phyloP scores from a whole-genome alignment of 2,888 invertebrate genomes.

The Callosobruchus maculatus region DNA sequence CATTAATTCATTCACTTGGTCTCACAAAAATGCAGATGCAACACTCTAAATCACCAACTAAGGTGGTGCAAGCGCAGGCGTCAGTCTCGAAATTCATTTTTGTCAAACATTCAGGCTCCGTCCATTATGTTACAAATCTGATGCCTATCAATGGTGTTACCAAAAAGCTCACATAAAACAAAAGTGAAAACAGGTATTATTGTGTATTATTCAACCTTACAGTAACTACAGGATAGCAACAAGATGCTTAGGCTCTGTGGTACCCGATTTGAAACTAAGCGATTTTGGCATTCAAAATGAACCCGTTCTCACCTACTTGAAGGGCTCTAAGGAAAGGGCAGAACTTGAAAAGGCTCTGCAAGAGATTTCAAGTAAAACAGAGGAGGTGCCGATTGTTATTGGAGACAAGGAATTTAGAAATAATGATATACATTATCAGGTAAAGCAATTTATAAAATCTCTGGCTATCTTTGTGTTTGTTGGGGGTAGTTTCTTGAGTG shows the following conservation, averaged over 20 bases:
- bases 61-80: no score
- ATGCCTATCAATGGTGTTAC: no score
- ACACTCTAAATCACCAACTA: no score
- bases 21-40: no score
- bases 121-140: no score
- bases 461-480: no score
- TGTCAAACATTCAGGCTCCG: no score
- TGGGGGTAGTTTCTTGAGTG: no score
- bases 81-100: no score
- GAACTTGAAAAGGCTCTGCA: conserved; percentile 69
- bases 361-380: conserved; percentile 60
- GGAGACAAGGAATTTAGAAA: conserved; percentile 84
- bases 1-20: no score
- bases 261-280: conserved; percentile 61
- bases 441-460: conserved; percentile 35
- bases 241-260: conserved; percentile 60
- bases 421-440: conserved; percentile 74
- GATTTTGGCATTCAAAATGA: conserved; percentile 75
- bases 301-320: conserved; percentile 75
- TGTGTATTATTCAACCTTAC: background rate
- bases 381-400: conserved; percentile 94
- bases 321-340: conserved; percentile 76
- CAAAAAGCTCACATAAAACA: no score
- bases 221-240: conserved; percentile 30
- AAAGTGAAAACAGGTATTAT: no score